Conservation (phyloP, 2,888 invertebrate species). For the Apamea monoglypha region DNA sequence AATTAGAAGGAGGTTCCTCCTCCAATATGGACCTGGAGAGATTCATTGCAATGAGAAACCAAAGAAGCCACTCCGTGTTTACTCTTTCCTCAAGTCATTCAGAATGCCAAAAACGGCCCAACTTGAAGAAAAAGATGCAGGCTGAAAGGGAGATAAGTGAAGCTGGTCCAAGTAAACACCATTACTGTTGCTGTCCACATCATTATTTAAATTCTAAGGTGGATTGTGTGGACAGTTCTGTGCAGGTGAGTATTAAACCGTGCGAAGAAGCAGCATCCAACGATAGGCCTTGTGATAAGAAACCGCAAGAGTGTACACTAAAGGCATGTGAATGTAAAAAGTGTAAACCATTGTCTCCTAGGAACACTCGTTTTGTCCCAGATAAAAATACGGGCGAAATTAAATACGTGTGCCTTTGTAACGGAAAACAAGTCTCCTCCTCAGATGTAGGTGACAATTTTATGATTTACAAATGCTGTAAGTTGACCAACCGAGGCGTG, state of each 20-base stretch:
- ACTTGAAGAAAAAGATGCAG: conserved; percentile 75
- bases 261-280: conserved; percentile 54
- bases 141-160: conserved; percentile 72
- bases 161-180: conserved; percentile 73
- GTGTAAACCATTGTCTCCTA: conserved; percentile 44
- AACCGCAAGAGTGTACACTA: conserved; percentile 12
- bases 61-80: conserved; percentile 86
- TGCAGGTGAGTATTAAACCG: conserved; percentile 79
- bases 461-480: conserved; percentile 81
- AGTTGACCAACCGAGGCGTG: conserved; percentile 71
- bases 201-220: conserved; percentile 73
- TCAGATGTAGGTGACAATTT: conserved; percentile 76
- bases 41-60: conserved; percentile 71
- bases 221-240: conserved; percentile 79
- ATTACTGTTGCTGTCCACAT: conserved; percentile 80
- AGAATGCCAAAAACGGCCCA: conserved; percentile 74
- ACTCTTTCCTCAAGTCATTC: conserved; percentile 85
- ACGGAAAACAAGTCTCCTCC: conserved; percentile 67
- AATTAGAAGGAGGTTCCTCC: conserved; percentile 80
- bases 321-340: conserved; percentile 52
- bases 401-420: conserved; percentile 82
- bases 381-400: conserved; percentile 74
- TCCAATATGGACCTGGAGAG: conserved; percentile 71
- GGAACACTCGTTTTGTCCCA: conserved; percentile 57
- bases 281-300: conserved; percentile 40